Percentiles rank a stretch among this genome's conserved stretches.
These are phyloP conservation scores for Psammodynastes pulverulentus DNA, from an alignment of 2,113 vertebrate species.

Conservation along the genomic window DNA sequence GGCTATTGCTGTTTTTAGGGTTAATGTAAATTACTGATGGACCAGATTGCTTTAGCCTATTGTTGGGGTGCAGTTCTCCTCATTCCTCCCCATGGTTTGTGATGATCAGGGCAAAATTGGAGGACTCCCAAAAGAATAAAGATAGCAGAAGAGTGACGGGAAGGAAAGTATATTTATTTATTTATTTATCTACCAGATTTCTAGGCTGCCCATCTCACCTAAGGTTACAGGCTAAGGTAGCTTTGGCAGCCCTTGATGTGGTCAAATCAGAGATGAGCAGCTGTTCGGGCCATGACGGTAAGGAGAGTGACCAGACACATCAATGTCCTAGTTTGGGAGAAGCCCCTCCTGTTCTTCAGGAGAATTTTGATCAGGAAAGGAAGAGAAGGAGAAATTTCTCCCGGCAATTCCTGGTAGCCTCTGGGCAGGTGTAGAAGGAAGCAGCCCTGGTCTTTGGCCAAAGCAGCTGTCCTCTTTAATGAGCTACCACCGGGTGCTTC, in stretches of 20 bases:
- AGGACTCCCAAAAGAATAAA: not conserved
- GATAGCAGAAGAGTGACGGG: not conserved
- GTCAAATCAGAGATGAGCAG: not conserved
- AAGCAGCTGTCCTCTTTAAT: not conserved
- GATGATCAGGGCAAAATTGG: not conserved
- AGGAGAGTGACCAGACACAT: not conserved
- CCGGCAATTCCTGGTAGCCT: not conserved
- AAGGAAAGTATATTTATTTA: not conserved
- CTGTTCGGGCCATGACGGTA: not conserved
- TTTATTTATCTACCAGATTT: not conserved
- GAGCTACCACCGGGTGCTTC: accelerated
- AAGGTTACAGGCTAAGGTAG: not conserved
- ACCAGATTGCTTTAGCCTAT: not conserved
- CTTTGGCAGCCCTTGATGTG: not conserved
- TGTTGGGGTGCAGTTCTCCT: not conserved
- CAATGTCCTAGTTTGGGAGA: not conserved
- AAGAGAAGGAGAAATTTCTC: not conserved
- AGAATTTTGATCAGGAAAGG: not conserved
- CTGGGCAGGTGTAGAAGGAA: not conserved
- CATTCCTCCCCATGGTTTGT: not conserved
- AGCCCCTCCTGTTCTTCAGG: not conserved
- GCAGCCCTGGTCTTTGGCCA: not conserved
- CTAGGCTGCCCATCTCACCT: not conserved
- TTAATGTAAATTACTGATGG: not conserved
- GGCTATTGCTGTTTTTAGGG: not conserved